A percentile compares a stretch with the other conserved stretches of the same genome.
phyloP scores from a whole-genome alignment of 2,113 vertebrate species.

The Ursus arctos region DNA sequence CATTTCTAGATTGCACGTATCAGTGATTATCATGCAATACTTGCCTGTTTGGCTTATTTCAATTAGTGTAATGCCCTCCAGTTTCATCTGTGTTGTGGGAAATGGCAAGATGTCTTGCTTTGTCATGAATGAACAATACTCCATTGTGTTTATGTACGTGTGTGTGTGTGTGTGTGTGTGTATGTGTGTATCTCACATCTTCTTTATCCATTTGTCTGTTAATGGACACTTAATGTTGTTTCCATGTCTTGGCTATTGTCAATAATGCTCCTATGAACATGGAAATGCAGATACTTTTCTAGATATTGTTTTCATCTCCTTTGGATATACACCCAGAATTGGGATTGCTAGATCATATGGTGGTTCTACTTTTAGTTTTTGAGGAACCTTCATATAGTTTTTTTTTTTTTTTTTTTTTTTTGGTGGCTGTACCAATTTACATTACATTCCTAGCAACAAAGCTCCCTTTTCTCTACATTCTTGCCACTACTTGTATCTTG shows the following conservation, averaged over 20 bases:
- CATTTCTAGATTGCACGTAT: not conserved
- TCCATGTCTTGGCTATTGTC: not conserved
- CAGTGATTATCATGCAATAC: not conserved
- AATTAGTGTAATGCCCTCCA: not conserved
- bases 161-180: not conserved
- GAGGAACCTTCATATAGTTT: not conserved
- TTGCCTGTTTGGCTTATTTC: not conserved
- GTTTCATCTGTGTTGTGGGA: not conserved
- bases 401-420: too few species aligned
- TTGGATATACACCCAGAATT: not conserved
- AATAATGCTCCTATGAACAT: not conserved
- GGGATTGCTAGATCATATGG: not conserved
- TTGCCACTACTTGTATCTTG: too few species aligned
- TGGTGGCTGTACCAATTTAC: not conserved
- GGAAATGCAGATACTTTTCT: not conserved
- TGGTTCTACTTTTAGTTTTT: not conserved
- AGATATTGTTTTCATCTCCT: not conserved
- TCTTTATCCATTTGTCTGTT: not conserved
- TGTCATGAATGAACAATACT: not conserved
- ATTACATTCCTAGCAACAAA: not conserved
- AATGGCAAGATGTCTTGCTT: not conserved
- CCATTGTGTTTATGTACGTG: not conserved
- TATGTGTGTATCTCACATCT: not conserved
- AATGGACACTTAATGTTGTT: not conserved
- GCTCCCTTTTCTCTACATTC: not conserved